phyloP scores from a whole-genome alignment of 2,888 invertebrate genomes.

The Dolichomitus sp. region DNA sequence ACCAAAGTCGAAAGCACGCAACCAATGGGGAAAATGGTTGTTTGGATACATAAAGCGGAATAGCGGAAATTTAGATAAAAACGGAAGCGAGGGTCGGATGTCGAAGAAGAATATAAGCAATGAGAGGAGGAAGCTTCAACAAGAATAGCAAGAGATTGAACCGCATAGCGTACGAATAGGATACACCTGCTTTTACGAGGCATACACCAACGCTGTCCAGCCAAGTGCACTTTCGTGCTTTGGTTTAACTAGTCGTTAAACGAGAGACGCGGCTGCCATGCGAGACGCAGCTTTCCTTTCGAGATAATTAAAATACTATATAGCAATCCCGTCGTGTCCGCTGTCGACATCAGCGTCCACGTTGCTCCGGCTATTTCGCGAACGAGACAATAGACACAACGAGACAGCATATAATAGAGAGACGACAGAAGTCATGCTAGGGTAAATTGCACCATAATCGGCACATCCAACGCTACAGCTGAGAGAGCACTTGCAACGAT shows the following conservation, averaged over 20 bases:
- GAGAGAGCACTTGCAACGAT: not conserved
- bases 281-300: constrained; percentile 23
- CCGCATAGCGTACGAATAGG: not conserved
- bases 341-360: constrained; percentile 2
- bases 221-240: constrained; percentile 51
- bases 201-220: constrained; percentile 33
- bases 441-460: not conserved
- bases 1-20: no score
- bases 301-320: constrained; percentile 59
- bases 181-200: constrained; percentile 58
- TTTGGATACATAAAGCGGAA: not conserved
- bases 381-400: constrained; percentile 4
- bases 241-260: constrained; percentile 61
- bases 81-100: not conserved
- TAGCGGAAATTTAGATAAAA: not conserved
- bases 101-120: not conserved
- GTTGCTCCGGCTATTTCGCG: not conserved
- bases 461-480: not conserved
- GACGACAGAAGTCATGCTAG: not conserved
- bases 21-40: no score
- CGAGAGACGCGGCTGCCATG: constrained; percentile 33
- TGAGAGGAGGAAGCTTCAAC: not conserved
- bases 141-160: not conserved
- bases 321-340: constrained; percentile 21
- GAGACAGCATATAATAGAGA: not conserved